phyloP scores from a whole-genome alignment of 2,113 vertebrate species.

The Lepus europaeus region DNA sequence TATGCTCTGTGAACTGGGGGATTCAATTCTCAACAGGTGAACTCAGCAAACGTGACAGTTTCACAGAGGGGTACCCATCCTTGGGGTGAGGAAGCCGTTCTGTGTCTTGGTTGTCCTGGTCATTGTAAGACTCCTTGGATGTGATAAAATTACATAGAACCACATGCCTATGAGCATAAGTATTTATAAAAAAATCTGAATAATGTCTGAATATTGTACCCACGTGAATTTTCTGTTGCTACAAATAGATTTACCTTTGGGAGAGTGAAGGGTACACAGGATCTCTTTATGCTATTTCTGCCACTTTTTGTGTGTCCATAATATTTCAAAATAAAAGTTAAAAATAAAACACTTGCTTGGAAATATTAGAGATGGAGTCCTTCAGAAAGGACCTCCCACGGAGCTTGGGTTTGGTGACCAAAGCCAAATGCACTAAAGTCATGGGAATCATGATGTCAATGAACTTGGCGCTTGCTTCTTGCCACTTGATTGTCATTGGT shows the following conservation, averaged over 20 bases:
- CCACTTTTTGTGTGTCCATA: neutral
- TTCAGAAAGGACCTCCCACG: neutral
- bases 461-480: rapidly evolving
- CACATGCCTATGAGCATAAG: neutral
- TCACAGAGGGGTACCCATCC: neutral
- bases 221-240: neutral
- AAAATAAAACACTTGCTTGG: neutral
- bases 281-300: neutral
- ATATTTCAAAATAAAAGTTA: neutral
- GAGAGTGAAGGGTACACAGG: neutral
- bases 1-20: too few relatives aligned
- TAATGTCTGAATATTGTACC: neutral
- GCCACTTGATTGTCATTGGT: rapidly evolving
- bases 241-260: neutral
- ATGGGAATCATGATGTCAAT: rapidly evolving
- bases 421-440: neutral
- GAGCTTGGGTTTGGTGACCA: neutral
- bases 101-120: neutral
- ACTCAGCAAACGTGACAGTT: too few relatives aligned
- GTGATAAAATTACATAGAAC: neutral
- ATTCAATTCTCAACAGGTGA: too few relatives aligned
- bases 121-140: neutral
- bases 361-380: neutral
- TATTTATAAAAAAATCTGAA: neutral
- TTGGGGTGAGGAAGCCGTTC: neutral